Evolutionary conservation across 2,113 vertebrate species (phyloP), one percentile per base, ranked within the genome.

Genomic region (Aythya baeri): DNA sequence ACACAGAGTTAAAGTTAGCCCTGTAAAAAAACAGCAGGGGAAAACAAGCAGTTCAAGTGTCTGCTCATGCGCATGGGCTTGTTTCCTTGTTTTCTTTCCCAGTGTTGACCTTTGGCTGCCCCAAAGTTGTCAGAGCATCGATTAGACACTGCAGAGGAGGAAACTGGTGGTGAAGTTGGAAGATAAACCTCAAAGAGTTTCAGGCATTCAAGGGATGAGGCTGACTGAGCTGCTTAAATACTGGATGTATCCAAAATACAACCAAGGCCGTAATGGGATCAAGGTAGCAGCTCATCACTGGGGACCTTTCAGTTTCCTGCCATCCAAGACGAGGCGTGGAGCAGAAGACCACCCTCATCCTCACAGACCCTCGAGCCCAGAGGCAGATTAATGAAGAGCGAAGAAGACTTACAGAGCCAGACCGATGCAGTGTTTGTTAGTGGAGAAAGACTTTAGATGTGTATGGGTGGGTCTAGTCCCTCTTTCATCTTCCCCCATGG

Each of bases 1-100:
- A 71, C 41, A 55, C 46, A 78, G 61, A 83, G 85, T 94, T 95
- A 68, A 87, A 94, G 91, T 85, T 86, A 96, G 77, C 80, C 57
- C 75, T 71, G 34, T 83, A 26, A 91, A 88, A 58, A 95, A 89
- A 74, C 31, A 79, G 80, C 0, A 17, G 61, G 84, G 54, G 62
- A 81, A 93, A 93, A 88, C 88, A 94, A 92, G 88, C 44, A 86
- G 23, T 79, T 77, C 0, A 38, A 90, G 77, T 66, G 88, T 95
- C 93, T 96, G 80, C 52, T 90, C 54, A 58, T 81, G 77, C 38
- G 88, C 71, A 95, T 58, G 82, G 55, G 10, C 62, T 84, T 88
- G 44, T 82, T 84, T 86, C 38, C 61, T 34, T 75, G n/a, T 66
- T 50, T 22, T 1, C 71, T 92, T 90, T 92, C 59, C 38, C 34